Evolutionary conservation across 2,113 vertebrate genomes (phyloP).

Genomic region (Galemys pyrenaicus): DNA sequence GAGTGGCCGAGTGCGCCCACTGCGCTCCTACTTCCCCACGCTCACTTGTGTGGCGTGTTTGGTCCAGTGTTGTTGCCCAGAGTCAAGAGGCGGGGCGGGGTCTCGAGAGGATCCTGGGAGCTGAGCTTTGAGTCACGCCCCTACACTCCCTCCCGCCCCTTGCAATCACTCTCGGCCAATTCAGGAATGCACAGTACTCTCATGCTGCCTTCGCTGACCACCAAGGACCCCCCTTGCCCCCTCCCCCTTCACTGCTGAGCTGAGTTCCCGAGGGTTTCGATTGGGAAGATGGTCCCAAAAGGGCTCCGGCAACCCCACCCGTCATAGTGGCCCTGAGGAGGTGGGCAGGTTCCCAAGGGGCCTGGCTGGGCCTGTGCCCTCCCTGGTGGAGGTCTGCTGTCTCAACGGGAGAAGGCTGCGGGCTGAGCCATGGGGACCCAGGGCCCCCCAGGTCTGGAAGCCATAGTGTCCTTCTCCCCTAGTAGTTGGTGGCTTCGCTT

Average conservation of each 20-base stretch:
- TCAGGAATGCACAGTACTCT: not conserved
- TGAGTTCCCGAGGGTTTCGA: not conserved
- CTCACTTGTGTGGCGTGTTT: too few relatives aligned
- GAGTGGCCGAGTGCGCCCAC: rapidly evolving
- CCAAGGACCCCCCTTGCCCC: too few relatives aligned
- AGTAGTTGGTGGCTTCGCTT: slow-evolving; percentile 51
- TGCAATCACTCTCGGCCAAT: not conserved
- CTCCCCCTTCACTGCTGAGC: not conserved
- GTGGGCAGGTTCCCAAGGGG: not conserved
- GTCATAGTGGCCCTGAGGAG: not conserved
- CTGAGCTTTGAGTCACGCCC: not conserved
- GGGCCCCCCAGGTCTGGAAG: not conserved
- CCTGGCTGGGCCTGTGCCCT: too few relatives aligned
- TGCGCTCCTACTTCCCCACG: rapidly evolving
- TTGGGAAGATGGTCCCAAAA: not conserved
- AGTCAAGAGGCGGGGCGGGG: not conserved
- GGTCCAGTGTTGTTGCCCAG: too few relatives aligned
- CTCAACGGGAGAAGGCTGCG: not conserved
- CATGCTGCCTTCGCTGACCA: too few relatives aligned
- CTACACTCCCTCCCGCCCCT: rapidly evolving
- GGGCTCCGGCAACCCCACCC: too few relatives aligned
- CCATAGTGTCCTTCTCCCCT: not conserved
- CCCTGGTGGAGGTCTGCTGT: not conserved
- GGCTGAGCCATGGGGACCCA: rapidly evolving
- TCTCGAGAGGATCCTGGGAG: not conserved